Percentiles rank a stretch among this genome's conserved stretches.
phyloP scores from a whole-genome alignment of 2,888 invertebrate genomes.

The Pteria penguin region DNA sequence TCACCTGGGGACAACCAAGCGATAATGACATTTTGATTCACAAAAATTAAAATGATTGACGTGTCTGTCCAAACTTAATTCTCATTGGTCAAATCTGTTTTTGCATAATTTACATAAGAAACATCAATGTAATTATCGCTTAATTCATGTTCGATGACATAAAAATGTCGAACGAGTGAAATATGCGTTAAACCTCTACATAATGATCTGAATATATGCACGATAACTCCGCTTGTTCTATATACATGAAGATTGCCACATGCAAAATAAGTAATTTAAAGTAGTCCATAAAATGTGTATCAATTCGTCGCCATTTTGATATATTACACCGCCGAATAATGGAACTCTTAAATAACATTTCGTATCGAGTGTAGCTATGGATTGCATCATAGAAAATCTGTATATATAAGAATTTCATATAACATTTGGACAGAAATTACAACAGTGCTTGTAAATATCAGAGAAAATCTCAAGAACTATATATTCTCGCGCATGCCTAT shows the following conservation, averaged over 20 bases:
- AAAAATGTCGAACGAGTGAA: no score
- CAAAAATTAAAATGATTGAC: slow-evolving; percentile 55
- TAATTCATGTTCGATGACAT: no score
- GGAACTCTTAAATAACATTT: not conserved
- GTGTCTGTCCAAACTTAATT: slow-evolving; percentile 33
- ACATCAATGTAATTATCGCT: slow-evolving; percentile 64
- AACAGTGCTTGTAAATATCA: not conserved
- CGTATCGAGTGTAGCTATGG: no score
- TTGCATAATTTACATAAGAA: slow-evolving; percentile 69
- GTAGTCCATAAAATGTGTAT: slow-evolving; percentile 8
- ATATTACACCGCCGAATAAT: not conserved
- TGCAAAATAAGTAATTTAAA: no score
- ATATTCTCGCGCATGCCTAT: slow-evolving; percentile 47
- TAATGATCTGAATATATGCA: no score
- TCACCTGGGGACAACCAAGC: slow-evolving; percentile 50
- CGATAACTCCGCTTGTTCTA: no score
- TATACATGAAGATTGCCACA: no score
- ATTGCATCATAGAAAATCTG: no score
- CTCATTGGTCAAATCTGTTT: slow-evolving; percentile 59
- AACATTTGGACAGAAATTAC: no score
- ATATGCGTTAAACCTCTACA: no score
- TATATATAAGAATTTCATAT: no score
- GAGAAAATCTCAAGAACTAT: slow-evolving; percentile 43
- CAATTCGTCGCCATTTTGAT: not conserved
- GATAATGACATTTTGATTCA: slow-evolving; percentile 51